A percentile compares a stretch with the other conserved stretches of the same genome.
These are phyloP conservation scores for Poliocrania exsul DNA, from an alignment of 2,797 vertebrate species.

Conservation along the genomic window DNA sequence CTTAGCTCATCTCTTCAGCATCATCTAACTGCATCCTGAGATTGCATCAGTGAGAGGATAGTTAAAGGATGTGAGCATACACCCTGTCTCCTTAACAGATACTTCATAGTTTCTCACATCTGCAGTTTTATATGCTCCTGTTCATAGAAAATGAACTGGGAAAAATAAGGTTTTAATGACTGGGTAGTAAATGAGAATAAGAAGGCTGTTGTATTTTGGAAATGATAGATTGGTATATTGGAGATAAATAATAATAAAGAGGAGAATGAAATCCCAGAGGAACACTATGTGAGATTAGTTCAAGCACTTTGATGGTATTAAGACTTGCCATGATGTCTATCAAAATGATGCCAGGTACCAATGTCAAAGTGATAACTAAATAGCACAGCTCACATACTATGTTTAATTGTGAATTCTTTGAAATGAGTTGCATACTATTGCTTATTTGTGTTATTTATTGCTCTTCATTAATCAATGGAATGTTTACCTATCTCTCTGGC, in stretches of 20 bases:
- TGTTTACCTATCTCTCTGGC: not conserved
- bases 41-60: constrained; percentile 18
- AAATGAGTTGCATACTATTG: not conserved
- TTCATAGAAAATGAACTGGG: not conserved
- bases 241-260: not conserved
- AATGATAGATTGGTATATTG: not conserved
- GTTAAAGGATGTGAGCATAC: not conserved
- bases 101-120: not conserved
- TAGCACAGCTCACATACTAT: not conserved
- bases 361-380: not conserved
- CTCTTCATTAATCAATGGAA: not conserved
- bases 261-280: not conserved
- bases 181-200: not conserved
- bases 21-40: not conserved
- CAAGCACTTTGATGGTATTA: not conserved
- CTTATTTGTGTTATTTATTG: not conserved
- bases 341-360: not conserved
- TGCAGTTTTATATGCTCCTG: not conserved
- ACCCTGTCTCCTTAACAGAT: not conserved
- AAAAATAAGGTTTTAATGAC: not conserved
- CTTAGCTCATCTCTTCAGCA: not conserved
- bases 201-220: not conserved
- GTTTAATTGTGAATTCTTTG: not conserved
- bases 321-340: not conserved
- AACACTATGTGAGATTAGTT: not conserved